Percentiles rank a stretch among this genome's conserved stretches.
phyloP scores from a whole-genome alignment of 2,113 vertebrate genomes.

The Malurus cyaneus region DNA sequence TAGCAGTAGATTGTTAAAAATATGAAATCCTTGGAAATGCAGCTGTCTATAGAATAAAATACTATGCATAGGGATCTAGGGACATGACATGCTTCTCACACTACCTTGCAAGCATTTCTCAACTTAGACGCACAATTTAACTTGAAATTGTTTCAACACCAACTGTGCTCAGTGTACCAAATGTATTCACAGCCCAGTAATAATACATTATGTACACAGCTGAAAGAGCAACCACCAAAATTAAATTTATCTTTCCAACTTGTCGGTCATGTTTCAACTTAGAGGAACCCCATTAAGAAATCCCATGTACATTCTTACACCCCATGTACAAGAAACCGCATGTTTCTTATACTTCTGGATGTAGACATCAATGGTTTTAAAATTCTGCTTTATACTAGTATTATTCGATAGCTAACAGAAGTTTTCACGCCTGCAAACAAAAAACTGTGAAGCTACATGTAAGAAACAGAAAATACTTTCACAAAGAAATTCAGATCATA shows the following conservation, averaged over 20 bases:
- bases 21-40: not conserved
- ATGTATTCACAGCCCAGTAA: not conserved
- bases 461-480: not conserved
- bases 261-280: not conserved
- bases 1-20: accelerated
- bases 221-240: not conserved
- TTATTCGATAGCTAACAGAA: not conserved
- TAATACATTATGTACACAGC: accelerated
- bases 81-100: not conserved
- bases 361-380: not conserved
- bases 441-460: not conserved
- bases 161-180: not conserved
- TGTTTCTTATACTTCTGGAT: not conserved
- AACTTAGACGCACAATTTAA: not conserved
- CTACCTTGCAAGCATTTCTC: not conserved
- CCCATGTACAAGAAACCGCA: accelerated
- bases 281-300: not conserved
- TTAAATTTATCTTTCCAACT: not conserved
- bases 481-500: not conserved
- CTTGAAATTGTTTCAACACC: not conserved
- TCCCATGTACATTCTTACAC: not conserved
- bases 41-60: not conserved
- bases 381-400: not conserved
- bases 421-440: not conserved
- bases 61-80: not conserved